Base-by-base conservation (phyloP, 1,140 invertebrate species). In the Papilio aristodemus region DNA sequence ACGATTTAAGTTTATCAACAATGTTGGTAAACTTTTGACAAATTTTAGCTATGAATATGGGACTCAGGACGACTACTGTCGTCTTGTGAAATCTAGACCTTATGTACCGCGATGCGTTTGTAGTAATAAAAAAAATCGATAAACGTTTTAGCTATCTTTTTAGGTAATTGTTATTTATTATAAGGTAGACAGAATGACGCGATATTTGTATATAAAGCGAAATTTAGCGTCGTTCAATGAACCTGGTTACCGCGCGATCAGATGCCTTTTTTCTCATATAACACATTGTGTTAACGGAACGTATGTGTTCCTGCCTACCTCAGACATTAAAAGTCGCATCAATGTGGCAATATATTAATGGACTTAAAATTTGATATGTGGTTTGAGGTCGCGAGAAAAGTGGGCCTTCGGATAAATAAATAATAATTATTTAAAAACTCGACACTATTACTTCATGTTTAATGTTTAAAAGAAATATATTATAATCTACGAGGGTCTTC, bases 261-360 rank as follows among this genome's bases (percentile, higher is more conserved):
- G 43, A 43, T 8, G n/a, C 13, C 13, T 50, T 6, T 19, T 19
- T 6, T 19, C 17, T 11, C 43, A 11, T 22, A 54, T 54, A 22
- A 50, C 27, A 32, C 27, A 41, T 10, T 41, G 11, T 32, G 13
- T 32, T 25, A n/a, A 62, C 14, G 32, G 27, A 19, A 62, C n/a
- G 9, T 32, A 38, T 39, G 9, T 39, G 32, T 62, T 62, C 36
- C 59, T 38, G 59, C n/a, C 59, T 62, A 62, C 59, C 59, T 62
- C 59, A 36, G 36, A 37, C 14, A 14, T 50, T 14, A 10, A 38
- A 14, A 1, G 58, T 59, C 27, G 59, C 59, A 37, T 3, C 19
- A 8, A 17, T 17, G 59, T 38, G 27, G 17, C n/a, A 37, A 36
- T 59, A 32, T 36, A 36, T 7, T 62, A 38, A 36, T 11, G 32